phyloP scores from a whole-genome alignment of 1,140 invertebrate genomes.

The Aporrectodea caliginosa region DNA sequence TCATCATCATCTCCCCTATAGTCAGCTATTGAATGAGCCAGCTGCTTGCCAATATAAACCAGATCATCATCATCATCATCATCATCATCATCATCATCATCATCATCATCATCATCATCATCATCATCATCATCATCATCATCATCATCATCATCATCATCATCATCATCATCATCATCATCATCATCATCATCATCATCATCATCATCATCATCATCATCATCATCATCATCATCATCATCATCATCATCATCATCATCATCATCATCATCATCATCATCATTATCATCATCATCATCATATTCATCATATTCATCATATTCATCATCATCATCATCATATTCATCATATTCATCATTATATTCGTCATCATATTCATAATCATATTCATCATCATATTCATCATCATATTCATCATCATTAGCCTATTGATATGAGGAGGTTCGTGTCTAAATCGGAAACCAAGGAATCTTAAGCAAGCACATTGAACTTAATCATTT shows the following conservation, averaged over 20 bases:
- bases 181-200: conserved; percentile 2
- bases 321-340: no score
- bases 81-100: background rate
- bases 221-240: conserved; percentile 2
- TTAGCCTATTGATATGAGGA: no score
- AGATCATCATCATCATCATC: background rate
- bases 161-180: conserved; percentile 2
- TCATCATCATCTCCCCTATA: no score
- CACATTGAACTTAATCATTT: no score
- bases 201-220: conserved; percentile 3
- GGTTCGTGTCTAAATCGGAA: no score
- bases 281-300: background rate
- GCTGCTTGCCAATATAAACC: background rate
- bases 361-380: no score
- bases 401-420: no score
- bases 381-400: no score
- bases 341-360: no score
- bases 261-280: conserved; percentile 3
- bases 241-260: background rate
- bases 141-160: conserved; percentile 3
- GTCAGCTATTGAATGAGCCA: no score
- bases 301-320: background rate
- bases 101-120: background rate
- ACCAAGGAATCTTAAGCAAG: no score
- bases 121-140: conserved; percentile 2